These are phyloP conservation scores for Leucosticte australis DNA, from an alignment of 2,113 vertebrate species.

Conservation along the genomic window DNA sequence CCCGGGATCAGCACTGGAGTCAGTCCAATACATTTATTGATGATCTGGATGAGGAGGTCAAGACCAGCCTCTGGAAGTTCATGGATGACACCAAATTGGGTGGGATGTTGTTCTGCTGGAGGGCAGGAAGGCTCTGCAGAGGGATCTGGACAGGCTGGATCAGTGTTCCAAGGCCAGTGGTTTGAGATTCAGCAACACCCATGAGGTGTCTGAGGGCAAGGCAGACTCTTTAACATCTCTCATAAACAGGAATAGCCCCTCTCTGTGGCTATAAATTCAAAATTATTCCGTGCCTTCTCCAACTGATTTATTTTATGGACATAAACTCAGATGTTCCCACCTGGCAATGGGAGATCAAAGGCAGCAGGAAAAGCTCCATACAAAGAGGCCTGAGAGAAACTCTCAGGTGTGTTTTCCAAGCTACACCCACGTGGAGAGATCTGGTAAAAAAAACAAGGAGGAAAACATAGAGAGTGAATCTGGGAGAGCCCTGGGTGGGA, in stretches of 20 bases:
- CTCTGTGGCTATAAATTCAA: background rate
- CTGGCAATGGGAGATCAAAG: background rate
- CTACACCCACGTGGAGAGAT: rapidly evolving
- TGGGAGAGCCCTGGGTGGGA: background rate
- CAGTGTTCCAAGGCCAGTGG: too few species aligned
- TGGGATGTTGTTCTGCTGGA: background rate
- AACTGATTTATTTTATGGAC: background rate
- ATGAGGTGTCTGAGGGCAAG: rapidly evolving
- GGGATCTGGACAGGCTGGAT: background rate
- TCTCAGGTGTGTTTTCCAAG: background rate
- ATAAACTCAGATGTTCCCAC: background rate
- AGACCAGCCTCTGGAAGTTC: background rate
- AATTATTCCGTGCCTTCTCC: background rate
- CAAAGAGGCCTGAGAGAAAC: background rate
- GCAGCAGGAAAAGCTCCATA: rapidly evolving
- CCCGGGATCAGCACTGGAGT: background rate
- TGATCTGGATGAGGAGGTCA: too few species aligned
- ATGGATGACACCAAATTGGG: rapidly evolving
- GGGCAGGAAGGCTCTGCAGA: background rate
- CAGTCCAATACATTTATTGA: background rate
- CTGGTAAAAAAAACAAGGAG: background rate
- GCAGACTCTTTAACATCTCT: background rate
- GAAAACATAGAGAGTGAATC: background rate
- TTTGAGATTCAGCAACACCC: background rate
- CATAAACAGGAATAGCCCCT: background rate